Conservation (phyloP, 92 coral and sea anemone genomes). For the Palythoa grandiflora region DNA sequence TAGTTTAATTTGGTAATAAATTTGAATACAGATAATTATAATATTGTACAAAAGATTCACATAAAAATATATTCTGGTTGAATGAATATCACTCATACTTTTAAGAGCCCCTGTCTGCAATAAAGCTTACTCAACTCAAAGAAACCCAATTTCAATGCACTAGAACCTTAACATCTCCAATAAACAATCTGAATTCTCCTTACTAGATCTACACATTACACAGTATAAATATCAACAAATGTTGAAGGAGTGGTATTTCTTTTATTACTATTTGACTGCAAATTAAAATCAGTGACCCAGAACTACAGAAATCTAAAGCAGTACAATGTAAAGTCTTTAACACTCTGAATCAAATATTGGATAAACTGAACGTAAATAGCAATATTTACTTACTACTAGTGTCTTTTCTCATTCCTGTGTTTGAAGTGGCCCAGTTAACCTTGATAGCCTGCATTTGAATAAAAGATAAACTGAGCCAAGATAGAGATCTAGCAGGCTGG, state of each 20-base stretch:
- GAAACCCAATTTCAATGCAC: neutral
- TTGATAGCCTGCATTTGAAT: slow-evolving; percentile 33
- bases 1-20: neutral
- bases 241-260: neutral
- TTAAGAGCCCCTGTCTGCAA: neutral
- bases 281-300: slow-evolving; percentile 32
- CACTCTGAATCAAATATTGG: neutral
- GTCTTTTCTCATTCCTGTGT: slow-evolving; percentile 46
- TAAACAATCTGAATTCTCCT: neutral
- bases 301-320: slow-evolving; percentile 1
- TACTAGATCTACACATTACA: neutral
- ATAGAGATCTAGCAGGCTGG: slow-evolving; percentile 1
- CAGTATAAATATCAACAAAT: neutral
- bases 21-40: neutral
- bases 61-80: neutral
- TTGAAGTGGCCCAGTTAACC: slow-evolving; percentile 46
- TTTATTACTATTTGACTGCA: neutral
- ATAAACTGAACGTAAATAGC: neutral
- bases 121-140: neutral
- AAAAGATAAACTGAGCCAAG: slow-evolving; percentile 28
- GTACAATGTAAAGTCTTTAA: neutral
- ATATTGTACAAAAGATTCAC: neutral
- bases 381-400: slow-evolving; percentile 36
- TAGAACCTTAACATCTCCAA: neutral
- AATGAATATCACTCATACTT: neutral